Conservation (phyloP, 2,888 invertebrate genomes). For the Eupsilia transversa region DNA sequence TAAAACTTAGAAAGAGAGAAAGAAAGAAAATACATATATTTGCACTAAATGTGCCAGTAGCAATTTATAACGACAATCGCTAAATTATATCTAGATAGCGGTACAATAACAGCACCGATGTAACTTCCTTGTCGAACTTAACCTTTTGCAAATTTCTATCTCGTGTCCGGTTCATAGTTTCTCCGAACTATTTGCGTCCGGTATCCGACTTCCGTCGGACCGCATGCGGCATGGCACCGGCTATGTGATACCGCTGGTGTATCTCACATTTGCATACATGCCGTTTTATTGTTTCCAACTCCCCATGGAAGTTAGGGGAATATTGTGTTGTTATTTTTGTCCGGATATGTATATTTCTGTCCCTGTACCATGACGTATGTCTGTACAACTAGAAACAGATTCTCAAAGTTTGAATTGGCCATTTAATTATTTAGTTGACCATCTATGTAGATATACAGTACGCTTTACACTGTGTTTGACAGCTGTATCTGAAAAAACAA, state of each 20-base stretch:
- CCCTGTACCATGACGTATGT: not conserved
- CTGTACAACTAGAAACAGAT: not conserved
- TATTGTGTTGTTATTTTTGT: constrained; percentile 13
- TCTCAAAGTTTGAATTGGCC: not conserved
- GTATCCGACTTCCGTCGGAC: not conserved
- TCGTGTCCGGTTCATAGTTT: not conserved
- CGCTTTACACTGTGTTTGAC: no score
- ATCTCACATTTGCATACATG: not conserved
- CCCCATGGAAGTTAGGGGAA: not conserved
- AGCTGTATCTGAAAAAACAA: no score
- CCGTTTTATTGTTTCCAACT: constrained; percentile 24
- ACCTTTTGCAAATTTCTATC: not conserved
- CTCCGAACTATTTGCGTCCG: not conserved
- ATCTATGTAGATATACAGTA: no score
- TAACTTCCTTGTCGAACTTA: not conserved
- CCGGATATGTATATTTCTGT: no score
- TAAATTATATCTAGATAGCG: not conserved
- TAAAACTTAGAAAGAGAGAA: no score
- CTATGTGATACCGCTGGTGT: constrained; percentile 8
- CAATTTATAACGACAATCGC: no score
- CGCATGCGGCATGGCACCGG: not conserved
- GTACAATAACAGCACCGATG: not conserved
- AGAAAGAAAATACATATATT: no score
- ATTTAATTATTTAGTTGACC: constrained; percentile 3
- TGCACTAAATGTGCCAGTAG: no score